These are phyloP conservation scores for Menura novaehollandiae DNA, from an alignment of 2,113 vertebrate species.

Conservation along the genomic window DNA sequence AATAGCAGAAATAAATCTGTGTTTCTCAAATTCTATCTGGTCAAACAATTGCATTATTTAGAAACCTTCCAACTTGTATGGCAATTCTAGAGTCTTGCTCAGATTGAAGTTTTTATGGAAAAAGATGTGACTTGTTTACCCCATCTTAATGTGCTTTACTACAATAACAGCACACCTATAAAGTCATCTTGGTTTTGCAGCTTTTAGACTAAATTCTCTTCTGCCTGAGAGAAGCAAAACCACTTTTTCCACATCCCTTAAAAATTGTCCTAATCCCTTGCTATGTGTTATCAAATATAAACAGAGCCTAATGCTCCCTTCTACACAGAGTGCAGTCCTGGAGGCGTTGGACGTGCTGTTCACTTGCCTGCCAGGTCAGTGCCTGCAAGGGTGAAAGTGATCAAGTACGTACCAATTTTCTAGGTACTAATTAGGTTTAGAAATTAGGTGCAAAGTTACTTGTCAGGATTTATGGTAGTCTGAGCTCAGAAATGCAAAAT, in stretches of 20 bases:
- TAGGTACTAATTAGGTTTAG: neutral
- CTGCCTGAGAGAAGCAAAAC: neutral
- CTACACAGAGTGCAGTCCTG: neutral
- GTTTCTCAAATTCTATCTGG: neutral
- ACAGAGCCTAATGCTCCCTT: neutral
- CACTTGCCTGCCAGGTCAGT: neutral
- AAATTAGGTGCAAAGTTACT: neutral
- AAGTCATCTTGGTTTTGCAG: neutral
- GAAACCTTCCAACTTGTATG: neutral
- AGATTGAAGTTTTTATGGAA: neutral
- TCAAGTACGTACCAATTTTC: neutral
- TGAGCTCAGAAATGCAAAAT: neutral
- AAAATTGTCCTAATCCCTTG: neutral
- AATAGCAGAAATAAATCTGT: neutral
- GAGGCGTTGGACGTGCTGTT: neutral
- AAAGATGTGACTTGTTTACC: neutral
- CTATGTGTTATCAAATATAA: neutral
- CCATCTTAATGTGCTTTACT: neutral
- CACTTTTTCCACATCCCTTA: neutral
- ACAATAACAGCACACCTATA: neutral
- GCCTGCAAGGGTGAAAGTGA: neutral
- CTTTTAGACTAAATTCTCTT: neutral
- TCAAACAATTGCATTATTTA: neutral
- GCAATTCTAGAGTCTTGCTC: neutral
- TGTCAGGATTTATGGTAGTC: neutral